Evolutionary conservation across 2,797 vertebrate species (phyloP), one percentile per base, ranked within the genome.

Genomic region (Diglossa cyanea): DNA sequence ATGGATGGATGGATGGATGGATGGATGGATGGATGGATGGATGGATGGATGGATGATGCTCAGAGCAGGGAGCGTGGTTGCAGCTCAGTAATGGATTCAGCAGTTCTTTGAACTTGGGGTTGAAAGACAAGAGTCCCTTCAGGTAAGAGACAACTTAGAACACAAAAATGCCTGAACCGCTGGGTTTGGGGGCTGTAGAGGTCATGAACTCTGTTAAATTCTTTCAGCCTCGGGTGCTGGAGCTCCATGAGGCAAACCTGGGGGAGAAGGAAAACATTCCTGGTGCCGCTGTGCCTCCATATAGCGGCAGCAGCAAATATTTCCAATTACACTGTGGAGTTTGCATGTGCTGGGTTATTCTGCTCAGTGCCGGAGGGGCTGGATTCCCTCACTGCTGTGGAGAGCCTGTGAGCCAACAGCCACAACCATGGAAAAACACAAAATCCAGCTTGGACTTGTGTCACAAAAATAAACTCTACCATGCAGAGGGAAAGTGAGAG

Each of bases 251-350:
- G 79, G 57, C 48, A 44, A 71, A 87, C 20, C 83, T 37, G 28
- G 72, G 89, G 62, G 90, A 73, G 84, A 79, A 95, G 45, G 51
- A 92, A 90, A 95, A 94, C 93, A 93, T 92, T 82, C 81, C 78
- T 24, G 14, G 42, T 79, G 91, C 86, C 90, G 79, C 51, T 6
- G 79, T 39, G 90, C 51, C 74, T 75, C 60, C 2, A 7, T 19
- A 14, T 86, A 90, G 84, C 84, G 1, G 89, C 73, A 8, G 86
- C 75, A 93, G 92, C 92, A 61, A 95, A 85, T 92, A 93, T 82
- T 96, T 97, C 93, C 96, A 95, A 97, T 97, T 95, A 97, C 66
- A 40, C 7, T 7, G 10, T 0, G 10, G 90, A 70, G 81, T 53
- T 73, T 70, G 88, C 48, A 6, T 71, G 91, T 11, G 0, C 47